Conservation (phyloP, 1,140 invertebrate genomes). For the Drosophila elegans region DNA sequence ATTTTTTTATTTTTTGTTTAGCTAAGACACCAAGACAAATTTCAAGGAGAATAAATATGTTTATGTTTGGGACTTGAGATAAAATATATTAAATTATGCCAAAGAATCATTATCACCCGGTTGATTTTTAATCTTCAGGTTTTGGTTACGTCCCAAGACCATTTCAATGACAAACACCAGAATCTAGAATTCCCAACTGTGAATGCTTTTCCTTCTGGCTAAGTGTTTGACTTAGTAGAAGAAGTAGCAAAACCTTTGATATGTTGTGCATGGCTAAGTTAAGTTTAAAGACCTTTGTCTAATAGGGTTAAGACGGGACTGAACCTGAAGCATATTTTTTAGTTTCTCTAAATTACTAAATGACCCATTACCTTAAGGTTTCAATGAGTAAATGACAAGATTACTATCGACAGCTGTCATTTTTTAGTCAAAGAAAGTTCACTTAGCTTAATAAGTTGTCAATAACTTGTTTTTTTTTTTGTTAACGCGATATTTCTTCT, state of each 20-base stretch:
- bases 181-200: neutral
- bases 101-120: too few species aligned
- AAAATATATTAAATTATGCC: too few species aligned
- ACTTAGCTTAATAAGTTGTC: slow-evolving; percentile 19
- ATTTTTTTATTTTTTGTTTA: too few species aligned
- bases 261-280: neutral
- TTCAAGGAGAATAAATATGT: neutral
- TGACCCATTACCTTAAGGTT: too few species aligned
- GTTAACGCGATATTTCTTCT: neutral
- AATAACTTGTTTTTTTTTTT: neutral
- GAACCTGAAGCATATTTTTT: neutral
- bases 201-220: neutral
- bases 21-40: neutral
- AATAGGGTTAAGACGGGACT: neutral
- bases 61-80: too few species aligned
- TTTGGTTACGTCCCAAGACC: too few species aligned
- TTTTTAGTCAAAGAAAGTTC: neutral
- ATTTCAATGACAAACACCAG: too few species aligned
- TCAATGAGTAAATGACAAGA: too few species aligned
- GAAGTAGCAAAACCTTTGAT: slow-evolving; percentile 3
- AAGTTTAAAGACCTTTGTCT: too few species aligned
- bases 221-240: neutral
- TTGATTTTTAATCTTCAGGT: too few species aligned
- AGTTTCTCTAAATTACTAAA: neutral
- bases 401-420: neutral